Base-by-base conservation (phyloP, 2,113 vertebrate genomes). In the Cnemophilus loriae region DNA sequence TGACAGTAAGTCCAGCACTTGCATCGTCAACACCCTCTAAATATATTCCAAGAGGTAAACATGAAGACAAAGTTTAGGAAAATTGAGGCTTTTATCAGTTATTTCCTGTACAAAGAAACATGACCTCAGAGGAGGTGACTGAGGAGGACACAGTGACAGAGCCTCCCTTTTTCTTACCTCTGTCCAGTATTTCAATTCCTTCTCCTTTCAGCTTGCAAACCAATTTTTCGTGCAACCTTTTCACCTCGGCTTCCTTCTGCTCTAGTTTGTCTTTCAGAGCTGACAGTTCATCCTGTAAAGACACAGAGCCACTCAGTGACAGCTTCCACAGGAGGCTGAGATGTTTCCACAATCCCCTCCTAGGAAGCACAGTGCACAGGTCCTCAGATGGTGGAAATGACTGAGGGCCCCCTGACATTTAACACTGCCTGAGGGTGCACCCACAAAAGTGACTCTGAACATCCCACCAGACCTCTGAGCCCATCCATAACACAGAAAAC, bases 261-360 rank as follows among this genome's bases (percentile, higher is more conserved):
- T 99, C 99, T 83, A 99, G 97, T 85, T 99, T 98, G 87, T 98
- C 98, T 97, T 98, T 99, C 96, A 99, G 96, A 64, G 97, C 93
- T 49, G 95, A 90, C n/a, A 99, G 95, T 77, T 99, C 99, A 82
- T 99, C 99, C 99, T 99, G 97, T 9, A 68, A 89, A 93, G 87
- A 89, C 22, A 91, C 6, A 92, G 23, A 71, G 55, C 28, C 60
- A 75, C 65, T 92, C 68, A 87, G 65, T 63, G 68, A 75, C 70
- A 84, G 57, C 60, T 70, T 61, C 70, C 23, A 73, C 47, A 49
- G 1, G 2, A 73, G 53, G 12, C 24, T 35, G 41, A 96, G 75
- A 46, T 14, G 7, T 20, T 59, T 23, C 67, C 63, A 42, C 75
- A 86, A 9, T 16, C 33, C 53, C 44, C 49, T 78, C 37, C 74